Base-by-base conservation (phyloP, 2,888 invertebrate genomes). In the Cinara cedri region DNA sequence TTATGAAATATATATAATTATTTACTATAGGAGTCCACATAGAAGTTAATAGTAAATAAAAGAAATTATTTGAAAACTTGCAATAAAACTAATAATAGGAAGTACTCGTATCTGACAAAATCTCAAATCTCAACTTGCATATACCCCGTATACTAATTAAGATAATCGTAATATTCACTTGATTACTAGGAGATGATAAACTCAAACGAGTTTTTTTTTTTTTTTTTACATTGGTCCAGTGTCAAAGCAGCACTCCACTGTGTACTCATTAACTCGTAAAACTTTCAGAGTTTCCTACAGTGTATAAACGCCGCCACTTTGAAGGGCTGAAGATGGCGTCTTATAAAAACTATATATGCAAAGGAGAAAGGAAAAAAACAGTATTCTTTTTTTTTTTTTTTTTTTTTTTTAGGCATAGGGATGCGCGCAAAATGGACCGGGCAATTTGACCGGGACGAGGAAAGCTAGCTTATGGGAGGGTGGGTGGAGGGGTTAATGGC, bases 251-350 rank as follows among this genome's bases (percentile, higher is more conserved):
- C 34, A 34, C n/a, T n/a, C 14, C 14, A 14, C 44, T 24, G 26
- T 44, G 26, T 66, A 76, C 66, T 76, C 66, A 57, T 68, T 76
- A 76, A 68, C 57, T 76, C 66, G 66, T 76, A 76, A 76, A 76
- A 76, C 46, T 57, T 76, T 57, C 66, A 46, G 34, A 6, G 26
- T 46, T 57, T 46, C 66, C 8, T 49, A 6, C 34, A 6, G 34
- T n/a, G 42, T 60, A 26, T 21, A 57, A 51, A 44, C 46, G 57
- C 24, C 34, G 34, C 34, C 34, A 34, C 34, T 54, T 65, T 66
- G 66, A 68, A 51, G 21, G 66, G 10, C 63, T 44, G 16, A 57
- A 66, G 46, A 26, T 24, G 57, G 54, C 14, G 46, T 68, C 57
- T 68, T 57, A 57, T 34, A 34, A 34, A 66, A 49, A 68, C 24